Base-by-base conservation (phyloP, 2,888 invertebrate genomes). In the Zhengitettix transpicula region DNA sequence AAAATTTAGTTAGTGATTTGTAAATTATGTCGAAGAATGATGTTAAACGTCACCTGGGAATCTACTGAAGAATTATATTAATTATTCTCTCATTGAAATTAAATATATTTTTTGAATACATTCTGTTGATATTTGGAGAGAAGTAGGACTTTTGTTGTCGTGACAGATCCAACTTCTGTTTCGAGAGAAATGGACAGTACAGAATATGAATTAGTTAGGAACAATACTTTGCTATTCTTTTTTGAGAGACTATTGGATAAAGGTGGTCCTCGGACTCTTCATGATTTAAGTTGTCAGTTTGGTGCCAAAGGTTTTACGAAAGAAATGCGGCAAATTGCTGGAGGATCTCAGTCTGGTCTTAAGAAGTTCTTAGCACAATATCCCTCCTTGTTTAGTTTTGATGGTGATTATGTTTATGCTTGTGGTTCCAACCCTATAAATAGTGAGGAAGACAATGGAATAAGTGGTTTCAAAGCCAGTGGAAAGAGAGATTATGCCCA, bases 261-360 rank as follows among this genome's bases (percentile, higher is more conserved):
- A 78, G 89, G 92, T 68, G 91, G 92, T 73, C 91, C 95, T 65
- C 83, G 97, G 73, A 94, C 95, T 66, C 81, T 98, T 70, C 96
- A 96, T 76, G 98, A 99, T 78, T 81, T 99, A 68, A 95, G 95
- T 73, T 98, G 98, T 75, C 96, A 98, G 77, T 99, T 99, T 77
- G 98, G 98, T 70, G 96, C 97, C 67, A 95, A 96, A 75, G 97
- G 94, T 67, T 99, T 99, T 76, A 96, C 98, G 40, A 92, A 95
- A 77, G 98, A 98, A 78, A 98, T 98, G 97, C 80, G 94, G 68
- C 93, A 93, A 75, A 90, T 91, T 67, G 90, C 89, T 69, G 90
- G 97, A 66, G 95, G 95, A 68, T 95, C 94, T 67, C 96, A 97
- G 76, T 91, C 91, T 68, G 93, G 98, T 60, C 81, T 99, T 62